Base-by-base conservation (phyloP, 2,113 vertebrate genomes). In the Malurus alboscapulatus region DNA sequence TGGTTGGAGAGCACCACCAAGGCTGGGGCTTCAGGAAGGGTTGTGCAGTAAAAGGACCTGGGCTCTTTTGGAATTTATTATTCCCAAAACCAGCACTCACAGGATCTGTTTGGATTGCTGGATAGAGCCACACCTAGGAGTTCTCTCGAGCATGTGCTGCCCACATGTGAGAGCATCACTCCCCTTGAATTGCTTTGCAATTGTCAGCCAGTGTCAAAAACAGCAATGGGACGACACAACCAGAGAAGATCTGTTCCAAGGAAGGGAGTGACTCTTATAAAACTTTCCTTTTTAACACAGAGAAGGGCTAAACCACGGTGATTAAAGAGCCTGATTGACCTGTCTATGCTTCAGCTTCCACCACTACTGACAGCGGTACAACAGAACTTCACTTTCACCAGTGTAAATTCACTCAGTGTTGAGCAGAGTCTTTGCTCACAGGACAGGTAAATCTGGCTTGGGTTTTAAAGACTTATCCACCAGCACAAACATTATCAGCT, bases 151-250 rank as follows among this genome's bases (percentile, higher is more conserved):
- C 94, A 88, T 75, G 14, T 84, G 75, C 45, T 84, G 71, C 17
- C 47, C 91, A 90, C 47, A 57, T 82, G 73, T 83, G 61, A 34
- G 29, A 90, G 74, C 66, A 87, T 66, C 88, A n/a, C 26, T 65
- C 69, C 67, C 87, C 80, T 47, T 47, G 34, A 51, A 82, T 83
- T 45, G 73, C 65, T 86, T 29, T 78, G 79, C 75, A 88, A 47
- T 50, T 85, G 45, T 81, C 94, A 94, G 83, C 53, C 93, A 72
- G 3, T 75, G 78, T 68, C 61, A 78, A 92, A 90, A 53, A 58
- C 8, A 6, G 26, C 58, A 72, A 87, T 92, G 59, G 77, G 55
- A 89, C 36, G 62, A 89, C 57, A 75, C 79, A 89, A 68, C 8
- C 74, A 75, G 69, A 59, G 21, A 63, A 30, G 77, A 67, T 71